These are phyloP conservation scores for Rosalia funebris DNA, from an alignment of 2,888 invertebrate genomes.

Conservation along the genomic window DNA sequence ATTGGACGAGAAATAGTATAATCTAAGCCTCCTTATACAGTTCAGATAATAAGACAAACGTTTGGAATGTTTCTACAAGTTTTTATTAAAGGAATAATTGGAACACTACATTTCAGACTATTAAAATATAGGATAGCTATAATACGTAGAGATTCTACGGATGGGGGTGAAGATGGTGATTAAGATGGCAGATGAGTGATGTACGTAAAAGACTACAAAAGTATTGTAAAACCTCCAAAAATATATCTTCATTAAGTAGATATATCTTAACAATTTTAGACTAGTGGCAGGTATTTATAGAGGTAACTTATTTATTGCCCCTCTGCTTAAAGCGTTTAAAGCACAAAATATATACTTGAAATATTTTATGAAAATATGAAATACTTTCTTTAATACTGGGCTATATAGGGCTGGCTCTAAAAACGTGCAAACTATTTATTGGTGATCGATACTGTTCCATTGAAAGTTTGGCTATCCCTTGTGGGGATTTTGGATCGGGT, in stretches of 20 bases:
- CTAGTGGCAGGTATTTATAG: slow-evolving; percentile 2
- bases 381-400: not conserved
- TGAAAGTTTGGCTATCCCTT: too few species aligned
- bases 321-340: not conserved
- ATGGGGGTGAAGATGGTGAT: slow-evolving; percentile 1
- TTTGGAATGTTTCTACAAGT: slow-evolving; percentile 20
- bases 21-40: slow-evolving; percentile 2
- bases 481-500: too few species aligned
- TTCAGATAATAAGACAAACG: slow-evolving; percentile 20
- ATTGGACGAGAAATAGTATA: not conserved
- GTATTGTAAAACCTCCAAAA: slow-evolving; percentile 9
- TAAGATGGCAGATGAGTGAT: slow-evolving; percentile 8
- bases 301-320: slow-evolving; percentile 6
- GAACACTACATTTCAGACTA: slow-evolving; percentile 4
- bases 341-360: not conserved
- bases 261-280: not conserved
- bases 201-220: slow-evolving; percentile 14
- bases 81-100: slow-evolving; percentile 19
- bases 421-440: too few species aligned
- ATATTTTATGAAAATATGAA: not conserved
- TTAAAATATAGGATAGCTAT: not conserved
- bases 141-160: slow-evolving; percentile 5
- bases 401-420: too few species aligned
- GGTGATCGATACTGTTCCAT: too few species aligned
- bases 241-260: slow-evolving; percentile 9